Evolutionary conservation across 37 sponge, comb jelly and placozoan species (phyloP).

Genomic region (Ephydatia muelleri): DNA sequence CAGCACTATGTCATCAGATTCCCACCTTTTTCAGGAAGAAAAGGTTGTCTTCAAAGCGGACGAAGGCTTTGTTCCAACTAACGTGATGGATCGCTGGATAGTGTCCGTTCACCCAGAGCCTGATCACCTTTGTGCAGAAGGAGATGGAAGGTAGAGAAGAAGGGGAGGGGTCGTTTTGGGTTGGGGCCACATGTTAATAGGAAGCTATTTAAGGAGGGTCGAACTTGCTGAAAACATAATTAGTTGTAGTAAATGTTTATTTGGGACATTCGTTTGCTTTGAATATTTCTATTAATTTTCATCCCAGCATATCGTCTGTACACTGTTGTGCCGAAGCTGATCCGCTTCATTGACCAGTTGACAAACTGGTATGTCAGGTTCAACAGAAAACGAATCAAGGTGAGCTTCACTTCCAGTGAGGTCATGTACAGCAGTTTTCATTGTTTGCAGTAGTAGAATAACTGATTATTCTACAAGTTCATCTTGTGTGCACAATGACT

Average conservation of each 20-base stretch:
- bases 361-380: constrained; percentile 98
- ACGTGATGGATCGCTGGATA: constrained; percentile 96
- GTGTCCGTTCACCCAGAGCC: constrained; percentile 84
- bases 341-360: constrained; percentile 89
- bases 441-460: too few species aligned
- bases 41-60: constrained; percentile 66
- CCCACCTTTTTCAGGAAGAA: constrained; percentile 38
- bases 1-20: neutral
- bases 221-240: neutral
- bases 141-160: constrained; percentile 74
- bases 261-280: neutral
- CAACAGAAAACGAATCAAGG: constrained; percentile 94
- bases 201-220: neutral
- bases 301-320: constrained; percentile 94
- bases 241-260: neutral
- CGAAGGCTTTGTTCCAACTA: constrained; percentile 59
- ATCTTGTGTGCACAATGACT: neutral
- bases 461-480: too few species aligned
- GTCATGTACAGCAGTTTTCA: too few species aligned
- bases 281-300: neutral
- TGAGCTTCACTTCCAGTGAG: neutral
- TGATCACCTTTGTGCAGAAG: constrained; percentile 83
- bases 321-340: constrained; percentile 93
- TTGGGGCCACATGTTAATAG: neutral
- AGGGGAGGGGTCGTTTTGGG: neutral